Evolutionary conservation across 2,888 invertebrate species (phyloP).

Genomic region (Polylopha cassiicola): DNA sequence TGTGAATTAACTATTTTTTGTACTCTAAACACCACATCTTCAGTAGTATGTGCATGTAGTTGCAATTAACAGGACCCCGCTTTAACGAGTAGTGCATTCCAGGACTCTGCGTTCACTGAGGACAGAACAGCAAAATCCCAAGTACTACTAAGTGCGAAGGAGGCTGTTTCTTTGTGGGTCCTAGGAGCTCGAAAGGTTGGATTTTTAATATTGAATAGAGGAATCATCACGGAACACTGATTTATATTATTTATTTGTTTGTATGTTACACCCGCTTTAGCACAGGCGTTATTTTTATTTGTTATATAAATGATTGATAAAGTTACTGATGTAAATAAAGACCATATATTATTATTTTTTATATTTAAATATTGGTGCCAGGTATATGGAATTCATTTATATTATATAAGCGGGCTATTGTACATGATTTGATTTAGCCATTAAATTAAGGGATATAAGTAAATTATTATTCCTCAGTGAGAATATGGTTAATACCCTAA

Average conservation of each 20-base stretch:
- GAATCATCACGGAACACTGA: conserved; percentile 43
- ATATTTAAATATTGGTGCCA: too few species aligned
- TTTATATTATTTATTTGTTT: conserved; percentile 28
- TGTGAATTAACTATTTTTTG: too few species aligned
- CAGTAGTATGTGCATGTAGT: conserved; percentile 64
- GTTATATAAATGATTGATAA: too few species aligned
- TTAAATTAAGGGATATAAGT: too few species aligned
- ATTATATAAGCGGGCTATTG: too few species aligned
- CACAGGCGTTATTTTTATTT: conserved; percentile 31
- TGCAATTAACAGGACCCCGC: conserved; percentile 65
- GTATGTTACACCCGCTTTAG: conserved; percentile 40
- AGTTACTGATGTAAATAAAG: too few species aligned
- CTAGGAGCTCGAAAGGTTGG: conserved; percentile 95
- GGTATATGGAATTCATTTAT: too few species aligned
- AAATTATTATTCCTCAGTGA: too few species aligned
- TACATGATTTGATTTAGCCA: too few species aligned
- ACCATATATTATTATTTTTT: too few species aligned
- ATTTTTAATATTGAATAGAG: conserved; percentile 38
- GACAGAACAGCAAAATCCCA: conserved; percentile 82
- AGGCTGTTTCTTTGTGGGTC: conserved; percentile 95
- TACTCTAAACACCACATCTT: conserved; percentile 32
- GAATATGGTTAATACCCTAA: too few species aligned
- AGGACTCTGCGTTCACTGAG: conserved; percentile 84
- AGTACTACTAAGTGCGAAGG: conserved; percentile 93
- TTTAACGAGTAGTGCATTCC: conserved; percentile 78